phyloP scores from a whole-genome alignment of 2,888 invertebrate species.

The Rhogogaster chlorosoma region DNA sequence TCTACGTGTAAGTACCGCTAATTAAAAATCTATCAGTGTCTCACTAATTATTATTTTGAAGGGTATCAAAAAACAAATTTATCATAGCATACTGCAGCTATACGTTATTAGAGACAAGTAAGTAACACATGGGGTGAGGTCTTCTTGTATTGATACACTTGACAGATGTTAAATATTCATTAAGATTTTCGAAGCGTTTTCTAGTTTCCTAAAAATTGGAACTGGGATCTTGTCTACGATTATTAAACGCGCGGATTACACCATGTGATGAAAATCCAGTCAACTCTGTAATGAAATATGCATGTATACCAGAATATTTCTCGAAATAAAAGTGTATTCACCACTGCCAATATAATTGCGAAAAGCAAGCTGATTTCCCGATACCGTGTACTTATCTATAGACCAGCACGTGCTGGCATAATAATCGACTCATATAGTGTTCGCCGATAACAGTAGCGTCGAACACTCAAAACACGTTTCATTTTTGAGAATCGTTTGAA shows the following conservation, averaged over 20 bases:
- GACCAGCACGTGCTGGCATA: background rate
- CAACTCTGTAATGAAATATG: background rate
- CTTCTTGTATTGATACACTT: background rate
- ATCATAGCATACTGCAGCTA: background rate
- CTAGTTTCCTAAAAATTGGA: background rate
- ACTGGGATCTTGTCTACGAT: background rate
- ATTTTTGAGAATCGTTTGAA: background rate
- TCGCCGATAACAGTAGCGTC: background rate
- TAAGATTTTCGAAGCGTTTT: background rate
- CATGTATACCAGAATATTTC: background rate
- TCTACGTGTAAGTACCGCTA: background rate
- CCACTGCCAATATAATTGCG: background rate
- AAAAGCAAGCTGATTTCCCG: background rate
- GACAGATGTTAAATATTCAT: background rate
- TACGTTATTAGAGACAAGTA: background rate
- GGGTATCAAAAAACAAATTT: background rate
- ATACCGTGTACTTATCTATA: background rate
- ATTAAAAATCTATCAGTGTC: conserved; percentile 49
- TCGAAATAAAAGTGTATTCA: background rate
- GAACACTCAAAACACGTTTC: background rate
- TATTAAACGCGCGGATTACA: background rate
- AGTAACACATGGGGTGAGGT: background rate
- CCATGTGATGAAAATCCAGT: background rate
- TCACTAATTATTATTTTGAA: background rate
- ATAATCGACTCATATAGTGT: background rate